Evolutionary conservation across 2,888 invertebrate species (phyloP), one percentile per base, ranked within the genome.

Genomic region (Villa cingulata): DNA sequence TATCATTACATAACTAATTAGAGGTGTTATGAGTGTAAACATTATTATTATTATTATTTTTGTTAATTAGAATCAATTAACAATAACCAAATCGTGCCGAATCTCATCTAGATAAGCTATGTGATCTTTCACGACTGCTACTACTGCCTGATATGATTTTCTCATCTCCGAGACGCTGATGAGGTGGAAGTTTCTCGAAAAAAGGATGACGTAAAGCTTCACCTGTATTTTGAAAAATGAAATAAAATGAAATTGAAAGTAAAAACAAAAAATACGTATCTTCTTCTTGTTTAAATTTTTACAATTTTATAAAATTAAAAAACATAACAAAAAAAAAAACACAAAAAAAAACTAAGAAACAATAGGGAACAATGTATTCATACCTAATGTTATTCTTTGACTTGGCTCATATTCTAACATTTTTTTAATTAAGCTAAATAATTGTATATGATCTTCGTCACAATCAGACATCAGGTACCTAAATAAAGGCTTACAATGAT

Each of bases 351-450:
- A 27, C 27, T 27, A 27, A 27, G 9, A 27, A 27, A 27, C n/a
- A n/a, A n/a, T n/a, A n/a, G n/a, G n/a, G n/a, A n/a, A n/a, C n/a
- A n/a, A n/a, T n/a, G n/a, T n/a, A n/a, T n/a, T n/a, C 62, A 63
- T 51, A 56, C 77, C 73, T 59, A 98, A 75, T 58, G 86, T 82
- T 62, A 97, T 82, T 53, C 98, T 78, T 63, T 88, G 85, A 52
- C 82, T 75, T 27, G 97, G 97, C 68, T 97, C 95, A 71, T 96
- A 98, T 60, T 94, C 95, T 66, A 98, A 74, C 97, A 98, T 97
- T 68, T 84, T 81, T 61, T 85, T 81, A 58, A 98, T 83, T 64
- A 99, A 75, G 67, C 96, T 92, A 70, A 99, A 97, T 62, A 99
- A 74, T 65, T 88, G 84, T 54, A 85, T 79, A 70, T 96, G 88